phyloP scores from a whole-genome alignment of 2,888 invertebrate species.

The Bellardia bayeri region DNA sequence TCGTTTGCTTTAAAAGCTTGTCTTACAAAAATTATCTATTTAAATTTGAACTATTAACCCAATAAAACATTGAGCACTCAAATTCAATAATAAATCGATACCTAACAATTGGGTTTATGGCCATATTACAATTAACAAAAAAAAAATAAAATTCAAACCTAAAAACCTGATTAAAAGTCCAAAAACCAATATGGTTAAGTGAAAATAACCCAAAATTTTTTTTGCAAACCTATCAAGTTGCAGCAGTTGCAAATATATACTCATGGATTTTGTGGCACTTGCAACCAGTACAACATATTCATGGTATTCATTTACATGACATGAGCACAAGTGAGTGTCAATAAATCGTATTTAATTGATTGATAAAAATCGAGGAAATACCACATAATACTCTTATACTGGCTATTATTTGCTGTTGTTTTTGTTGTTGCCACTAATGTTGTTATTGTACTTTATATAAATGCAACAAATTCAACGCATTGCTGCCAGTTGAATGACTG shows the following conservation, averaged over 20 bases:
- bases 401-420: constrained; percentile 6
- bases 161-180: constrained; percentile 31
- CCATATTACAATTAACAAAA: not conserved
- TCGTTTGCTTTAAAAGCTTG: not conserved
- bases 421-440: not conserved
- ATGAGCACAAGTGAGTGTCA: constrained; percentile 72
- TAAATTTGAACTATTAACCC: constrained; percentile 47
- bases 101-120: constrained; percentile 30
- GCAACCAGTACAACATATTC: not conserved
- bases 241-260: not conserved
- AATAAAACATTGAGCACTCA: constrained; percentile 52
- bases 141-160: constrained; percentile 9
- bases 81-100: constrained; percentile 49
- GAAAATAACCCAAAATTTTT: constrained; percentile 13
- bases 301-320: constrained; percentile 65
- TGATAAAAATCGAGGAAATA: constrained; percentile 75
- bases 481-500: constrained; percentile 21
- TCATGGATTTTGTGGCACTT: constrained; percentile 13
- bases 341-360: constrained; percentile 77
- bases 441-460: not conserved
- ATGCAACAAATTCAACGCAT: constrained; percentile 21
- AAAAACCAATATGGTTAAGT: not conserved
- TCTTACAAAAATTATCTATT: not conserved
- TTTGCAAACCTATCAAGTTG: constrained; percentile 16
- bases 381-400: constrained; percentile 18